These are phyloP conservation scores for Denticeps clupeoides DNA, from an alignment of 2,797 vertebrate species.

Conservation along the genomic window DNA sequence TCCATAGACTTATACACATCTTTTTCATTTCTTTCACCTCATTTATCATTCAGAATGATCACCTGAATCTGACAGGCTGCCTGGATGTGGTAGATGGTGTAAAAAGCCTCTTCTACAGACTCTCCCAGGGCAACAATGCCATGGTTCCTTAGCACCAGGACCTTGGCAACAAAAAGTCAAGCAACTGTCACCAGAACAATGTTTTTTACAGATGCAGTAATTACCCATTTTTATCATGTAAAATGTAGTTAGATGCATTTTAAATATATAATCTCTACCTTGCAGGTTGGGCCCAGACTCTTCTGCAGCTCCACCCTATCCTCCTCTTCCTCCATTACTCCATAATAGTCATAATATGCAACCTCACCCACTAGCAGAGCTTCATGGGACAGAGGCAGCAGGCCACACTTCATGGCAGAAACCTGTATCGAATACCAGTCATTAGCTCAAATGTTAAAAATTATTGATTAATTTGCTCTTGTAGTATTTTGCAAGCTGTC, in stretches of 20 bases:
- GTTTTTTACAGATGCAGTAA: too few relatives aligned
- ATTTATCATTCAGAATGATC: conserved; percentile 2
- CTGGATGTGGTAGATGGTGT: conserved; percentile 88
- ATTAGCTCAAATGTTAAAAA: not conserved
- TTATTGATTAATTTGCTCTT: too few relatives aligned
- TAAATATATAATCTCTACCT: too few relatives aligned
- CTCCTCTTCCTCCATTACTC: conserved; percentile 79
- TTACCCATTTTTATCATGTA: too few relatives aligned
- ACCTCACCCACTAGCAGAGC: conserved; percentile 84
- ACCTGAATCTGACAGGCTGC: conserved; percentile 94
- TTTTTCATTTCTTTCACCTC: too few relatives aligned
- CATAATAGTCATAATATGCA: conserved; percentile 83
- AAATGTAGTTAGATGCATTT: too few relatives aligned
- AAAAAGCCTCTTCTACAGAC: conserved; percentile 90
- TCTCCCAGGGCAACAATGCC: conserved; percentile 87
- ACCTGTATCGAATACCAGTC: conserved; percentile 61
- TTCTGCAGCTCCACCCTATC: conserved; percentile 90
- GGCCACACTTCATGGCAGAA: conserved; percentile 87
- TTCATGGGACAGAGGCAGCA: conserved; percentile 85
- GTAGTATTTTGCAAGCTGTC: too few relatives aligned
- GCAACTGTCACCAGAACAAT: not conserved
- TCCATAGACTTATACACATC: too few relatives aligned
- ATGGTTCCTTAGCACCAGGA: conserved; percentile 81
- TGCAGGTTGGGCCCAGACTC: conserved; percentile 88
- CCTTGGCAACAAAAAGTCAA: conserved; percentile 45